Evolutionary conservation across 1,140 invertebrate species (phyloP).

Genomic region (Drosophila arizonae): DNA sequence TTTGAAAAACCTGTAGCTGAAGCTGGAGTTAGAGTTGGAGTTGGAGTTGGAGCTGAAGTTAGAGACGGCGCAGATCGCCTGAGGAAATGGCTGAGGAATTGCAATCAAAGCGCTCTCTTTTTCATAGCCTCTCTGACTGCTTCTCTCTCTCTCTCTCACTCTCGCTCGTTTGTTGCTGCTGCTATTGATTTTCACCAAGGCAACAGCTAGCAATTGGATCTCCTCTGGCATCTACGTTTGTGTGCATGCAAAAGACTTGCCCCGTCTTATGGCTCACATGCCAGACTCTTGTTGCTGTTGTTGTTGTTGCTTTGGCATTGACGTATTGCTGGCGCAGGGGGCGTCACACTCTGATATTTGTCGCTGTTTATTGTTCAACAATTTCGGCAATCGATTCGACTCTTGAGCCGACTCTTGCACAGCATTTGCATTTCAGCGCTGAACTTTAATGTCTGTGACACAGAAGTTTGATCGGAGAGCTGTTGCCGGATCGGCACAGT

Average conservation of each 20-base stretch:
- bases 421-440: slow-evolving; percentile 45
- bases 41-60: slow-evolving; percentile 13
- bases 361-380: slow-evolving; percentile 58
- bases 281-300: slow-evolving; percentile 29
- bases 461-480: slow-evolving; percentile 37
- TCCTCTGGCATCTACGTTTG: neutral
- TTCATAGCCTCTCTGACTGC: neutral
- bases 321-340: slow-evolving; percentile 37
- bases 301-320: slow-evolving; percentile 60
- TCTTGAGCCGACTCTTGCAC: slow-evolving; percentile 16
- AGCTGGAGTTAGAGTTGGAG: slow-evolving; percentile 32
- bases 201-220: slow-evolving; percentile 20
- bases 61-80: slow-evolving; percentile 58
- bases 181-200: slow-evolving; percentile 72
- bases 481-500: slow-evolving; percentile 51
- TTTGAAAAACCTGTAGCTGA: slow-evolving; percentile 72
- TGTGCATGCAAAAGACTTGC: slow-evolving; percentile 42
- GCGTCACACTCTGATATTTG: slow-evolving; percentile 80
- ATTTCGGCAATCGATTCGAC: slow-evolving; percentile 56
- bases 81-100: slow-evolving; percentile 60
- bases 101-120: slow-evolving; percentile 45
- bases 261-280: slow-evolving; percentile 52
- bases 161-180: slow-evolving; percentile 23
- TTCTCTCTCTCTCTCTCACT: neutral
- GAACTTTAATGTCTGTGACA: slow-evolving; percentile 56